Percentiles rank a stretch among this genome's conserved stretches.
Evolutionary conservation across 2,113 vertebrate genomes (phyloP).

Genomic region (Phylloscopus trochiloides): DNA sequence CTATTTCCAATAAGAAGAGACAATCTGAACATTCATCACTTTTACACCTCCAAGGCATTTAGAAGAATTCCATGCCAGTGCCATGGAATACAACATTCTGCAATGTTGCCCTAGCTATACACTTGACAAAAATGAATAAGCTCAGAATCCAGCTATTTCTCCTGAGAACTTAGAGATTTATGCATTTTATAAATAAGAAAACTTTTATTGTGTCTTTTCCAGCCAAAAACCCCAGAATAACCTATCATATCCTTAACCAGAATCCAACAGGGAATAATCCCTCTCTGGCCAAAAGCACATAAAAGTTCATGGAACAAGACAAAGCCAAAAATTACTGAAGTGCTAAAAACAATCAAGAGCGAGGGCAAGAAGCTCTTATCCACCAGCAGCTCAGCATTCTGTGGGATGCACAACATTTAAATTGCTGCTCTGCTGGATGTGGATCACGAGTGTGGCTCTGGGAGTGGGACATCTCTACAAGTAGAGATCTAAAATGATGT

Average conservation of each 20-base stretch:
- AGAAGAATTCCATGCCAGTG: background rate
- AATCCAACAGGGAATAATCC: background rate
- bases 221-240: background rate
- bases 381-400: background rate
- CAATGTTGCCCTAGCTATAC: background rate
- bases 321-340: background rate
- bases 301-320: background rate
- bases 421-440: background rate
- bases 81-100: background rate
- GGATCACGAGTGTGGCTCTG: rapidly evolving
- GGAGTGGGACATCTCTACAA: background rate
- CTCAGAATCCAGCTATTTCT: background rate
- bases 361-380: background rate
- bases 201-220: background rate
- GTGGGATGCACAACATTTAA: background rate
- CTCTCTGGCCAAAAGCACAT: background rate
- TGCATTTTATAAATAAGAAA: background rate
- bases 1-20: background rate
- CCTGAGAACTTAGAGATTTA: background rate
- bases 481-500: background rate
- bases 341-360: background rate
- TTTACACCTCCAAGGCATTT: background rate
- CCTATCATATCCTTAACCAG: background rate
- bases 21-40: background rate
- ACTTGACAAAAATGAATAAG: background rate